Evolutionary conservation across 2,797 vertebrate species (phyloP).

Genomic region (Benthosema pterotum): DNA sequence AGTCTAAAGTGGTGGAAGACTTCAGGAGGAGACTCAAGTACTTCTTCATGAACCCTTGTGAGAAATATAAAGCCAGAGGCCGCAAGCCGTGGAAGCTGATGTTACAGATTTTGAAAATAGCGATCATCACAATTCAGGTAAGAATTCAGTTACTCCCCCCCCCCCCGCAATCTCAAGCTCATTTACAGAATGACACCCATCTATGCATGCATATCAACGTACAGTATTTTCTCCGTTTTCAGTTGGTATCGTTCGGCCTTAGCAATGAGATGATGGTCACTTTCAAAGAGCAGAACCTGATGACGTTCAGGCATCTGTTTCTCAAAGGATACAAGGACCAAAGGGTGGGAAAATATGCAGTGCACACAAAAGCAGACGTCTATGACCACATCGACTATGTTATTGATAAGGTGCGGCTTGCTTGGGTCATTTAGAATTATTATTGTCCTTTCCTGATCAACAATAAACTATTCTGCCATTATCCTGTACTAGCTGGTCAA

Average conservation of each 20-base stretch:
- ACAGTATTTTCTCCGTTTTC: background rate
- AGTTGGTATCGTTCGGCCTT: conserved; percentile 93
- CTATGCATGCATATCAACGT: background rate
- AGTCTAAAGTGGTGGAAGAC: conserved; percentile 77
- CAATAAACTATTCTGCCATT: background rate
- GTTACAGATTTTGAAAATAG: conserved; percentile 93
- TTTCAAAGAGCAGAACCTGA: conserved; percentile 93
- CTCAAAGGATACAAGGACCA: conserved; percentile 90
- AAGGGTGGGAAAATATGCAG: conserved; percentile 79
- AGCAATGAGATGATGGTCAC: conserved; percentile 97
- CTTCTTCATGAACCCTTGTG: conserved; percentile 97
- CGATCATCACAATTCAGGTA: conserved; percentile 92
- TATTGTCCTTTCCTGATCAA: background rate
- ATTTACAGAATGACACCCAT: background rate
- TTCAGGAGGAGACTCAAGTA: conserved; percentile 92
- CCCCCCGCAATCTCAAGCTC: background rate
- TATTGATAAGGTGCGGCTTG: conserved; percentile 82
- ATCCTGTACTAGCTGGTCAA: background rate
- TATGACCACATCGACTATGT: conserved; percentile 87
- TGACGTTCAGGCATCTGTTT: conserved; percentile 93
- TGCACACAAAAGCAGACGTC: conserved; percentile 89
- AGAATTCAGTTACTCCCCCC: background rate
- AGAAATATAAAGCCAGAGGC: conserved; percentile 91
- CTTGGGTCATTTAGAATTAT: background rate
- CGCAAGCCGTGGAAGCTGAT: conserved; percentile 95